Conservation (phyloP, 1,140 invertebrate genomes). For the Hyphantria cunea region DNA sequence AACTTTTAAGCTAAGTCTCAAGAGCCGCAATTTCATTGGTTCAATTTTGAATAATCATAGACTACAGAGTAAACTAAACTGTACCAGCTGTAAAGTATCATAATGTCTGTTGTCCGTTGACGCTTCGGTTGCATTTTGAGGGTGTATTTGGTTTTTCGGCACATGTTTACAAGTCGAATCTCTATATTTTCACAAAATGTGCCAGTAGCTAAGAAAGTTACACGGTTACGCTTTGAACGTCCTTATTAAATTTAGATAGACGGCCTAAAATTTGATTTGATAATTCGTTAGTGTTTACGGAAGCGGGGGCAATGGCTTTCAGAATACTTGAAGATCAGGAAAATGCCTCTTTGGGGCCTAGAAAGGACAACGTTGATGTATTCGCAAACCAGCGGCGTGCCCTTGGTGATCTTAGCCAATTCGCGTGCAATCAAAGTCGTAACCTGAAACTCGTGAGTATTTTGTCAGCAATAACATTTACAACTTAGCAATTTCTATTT, state of each 20-base stretch:
- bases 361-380: constrained; percentile 72
- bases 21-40: constrained; percentile 49
- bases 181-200: constrained; percentile 60
- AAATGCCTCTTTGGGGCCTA: constrained; percentile 75
- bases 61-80: constrained; percentile 67
- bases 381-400: constrained; percentile 83
- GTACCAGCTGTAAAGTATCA: constrained; percentile 72
- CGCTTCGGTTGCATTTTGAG: constrained; percentile 57
- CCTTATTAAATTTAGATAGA: constrained; percentile 45
- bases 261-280: constrained; percentile 41
- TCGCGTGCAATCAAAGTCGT: constrained; percentile 72
- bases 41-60: constrained; percentile 66
- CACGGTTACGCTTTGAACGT: constrained; percentile 48
- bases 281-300: constrained; percentile 62
- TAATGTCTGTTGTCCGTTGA: constrained; percentile 80
- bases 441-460: constrained; percentile 70
- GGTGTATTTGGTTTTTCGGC: constrained; percentile 57
- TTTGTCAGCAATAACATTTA: constrained; percentile 3
- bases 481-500: constrained; percentile 27
- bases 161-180: constrained; percentile 50
- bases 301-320: constrained; percentile 83
- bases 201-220: constrained; percentile 39
- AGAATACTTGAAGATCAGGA: constrained; percentile 87
- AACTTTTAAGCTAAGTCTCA: too few relatives aligned
- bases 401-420: constrained; percentile 70